phyloP scores from a whole-genome alignment of 1,140 invertebrate genomes.

The Trachelipus rathkii region DNA sequence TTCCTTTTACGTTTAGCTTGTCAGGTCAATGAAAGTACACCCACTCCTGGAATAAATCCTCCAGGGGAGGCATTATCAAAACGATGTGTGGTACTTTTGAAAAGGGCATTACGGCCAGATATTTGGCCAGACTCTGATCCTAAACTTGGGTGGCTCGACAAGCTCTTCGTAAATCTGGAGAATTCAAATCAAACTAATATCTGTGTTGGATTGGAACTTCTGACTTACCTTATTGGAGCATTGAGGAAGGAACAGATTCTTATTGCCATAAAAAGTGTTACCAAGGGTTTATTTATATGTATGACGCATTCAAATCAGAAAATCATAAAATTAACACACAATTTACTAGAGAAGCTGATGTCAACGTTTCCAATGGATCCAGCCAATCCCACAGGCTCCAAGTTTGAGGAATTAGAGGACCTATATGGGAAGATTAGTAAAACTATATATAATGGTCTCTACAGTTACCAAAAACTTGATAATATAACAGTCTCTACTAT shows the following conservation, averaged over 20 bases:
- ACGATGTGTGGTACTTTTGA: constrained; percentile 79
- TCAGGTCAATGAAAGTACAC: constrained; percentile 56
- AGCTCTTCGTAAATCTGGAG: constrained; percentile 55
- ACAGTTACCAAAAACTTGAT: constrained; percentile 79
- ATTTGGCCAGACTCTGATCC: constrained; percentile 87
- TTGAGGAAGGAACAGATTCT: constrained; percentile 83
- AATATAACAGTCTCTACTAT: constrained; percentile 69
- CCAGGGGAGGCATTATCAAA: constrained; percentile 53
- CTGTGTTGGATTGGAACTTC: constrained; percentile 83
- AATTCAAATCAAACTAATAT: constrained; percentile 78
- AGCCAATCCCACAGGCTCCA: constrained; percentile 69
- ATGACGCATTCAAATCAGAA: constrained; percentile 73
- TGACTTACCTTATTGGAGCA: constrained; percentile 80
- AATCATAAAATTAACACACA: constrained; percentile 80
- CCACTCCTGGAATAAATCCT: constrained; percentile 34
- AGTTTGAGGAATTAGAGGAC: constrained; percentile 84
- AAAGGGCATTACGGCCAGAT: constrained; percentile 82
- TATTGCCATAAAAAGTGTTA: constrained; percentile 75
- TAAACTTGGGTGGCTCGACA: constrained; percentile 86
- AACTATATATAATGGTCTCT: constrained; percentile 80
- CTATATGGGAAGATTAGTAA: constrained; percentile 86
- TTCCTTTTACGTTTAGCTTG: constrained; percentile 85
- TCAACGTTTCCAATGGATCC: constrained; percentile 86
- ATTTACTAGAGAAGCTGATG: constrained; percentile 78
- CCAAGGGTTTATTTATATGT: constrained; percentile 73